Evolutionary conservation across 2,888 invertebrate species (phyloP).

Genomic region (Rhagophthalmus giganteus): DNA sequence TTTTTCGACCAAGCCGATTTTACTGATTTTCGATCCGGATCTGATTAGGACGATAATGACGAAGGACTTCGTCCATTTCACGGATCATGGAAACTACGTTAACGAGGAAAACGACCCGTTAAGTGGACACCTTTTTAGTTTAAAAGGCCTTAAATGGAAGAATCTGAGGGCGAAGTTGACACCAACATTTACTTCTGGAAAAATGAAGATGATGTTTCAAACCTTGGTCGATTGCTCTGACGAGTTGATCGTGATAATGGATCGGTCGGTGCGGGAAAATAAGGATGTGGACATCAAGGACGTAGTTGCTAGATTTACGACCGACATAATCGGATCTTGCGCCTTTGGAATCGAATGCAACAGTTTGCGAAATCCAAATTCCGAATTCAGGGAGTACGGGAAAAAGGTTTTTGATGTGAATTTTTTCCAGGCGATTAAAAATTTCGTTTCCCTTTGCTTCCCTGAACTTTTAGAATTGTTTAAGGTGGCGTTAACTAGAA

Average conservation of each 20-base stretch:
- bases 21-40: slow-evolving; percentile 38
- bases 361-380: slow-evolving; percentile 57
- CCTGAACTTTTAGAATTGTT: slow-evolving; percentile 34
- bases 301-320: slow-evolving; percentile 59
- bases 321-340: slow-evolving; percentile 62
- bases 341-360: slow-evolving; percentile 63
- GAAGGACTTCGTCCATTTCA: slow-evolving; percentile 64
- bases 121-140: slow-evolving; percentile 60
- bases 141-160: slow-evolving; percentile 63
- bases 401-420: slow-evolving; percentile 36
- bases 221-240: slow-evolving; percentile 55
- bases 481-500: slow-evolving; percentile 35
- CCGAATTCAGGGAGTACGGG: slow-evolving; percentile 52
- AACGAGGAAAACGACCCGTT: slow-evolving; percentile 63
- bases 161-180: slow-evolving; percentile 62
- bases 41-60: slow-evolving; percentile 55
- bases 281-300: slow-evolving; percentile 47
- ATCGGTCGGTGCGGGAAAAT: slow-evolving; percentile 1
- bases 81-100: slow-evolving; percentile 62
- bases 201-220: slow-evolving; percentile 65
- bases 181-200: slow-evolving; percentile 67
- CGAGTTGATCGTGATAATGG: slow-evolving; percentile 1
- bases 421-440: slow-evolving; percentile 15
- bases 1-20: slow-evolving; percentile 28
- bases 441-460: slow-evolving; percentile 24